Percentiles rank a stretch among this genome's conserved stretches.
Conservation (phyloP, 2,113 vertebrate species). For the Chlamydotis undulata region DNA sequence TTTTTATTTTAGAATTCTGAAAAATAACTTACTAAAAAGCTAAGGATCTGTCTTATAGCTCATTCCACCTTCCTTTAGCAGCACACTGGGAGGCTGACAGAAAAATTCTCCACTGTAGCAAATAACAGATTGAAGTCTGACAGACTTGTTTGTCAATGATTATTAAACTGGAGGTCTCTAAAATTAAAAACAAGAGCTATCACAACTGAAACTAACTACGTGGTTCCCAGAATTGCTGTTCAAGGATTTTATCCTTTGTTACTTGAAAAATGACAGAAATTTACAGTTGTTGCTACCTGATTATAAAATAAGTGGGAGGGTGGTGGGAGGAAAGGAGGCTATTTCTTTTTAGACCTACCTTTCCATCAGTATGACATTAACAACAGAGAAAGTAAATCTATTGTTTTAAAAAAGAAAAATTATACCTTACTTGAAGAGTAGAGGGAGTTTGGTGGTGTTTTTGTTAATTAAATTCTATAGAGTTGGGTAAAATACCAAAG, state of each 20-base stretch:
- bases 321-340: not conserved
- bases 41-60: not conserved
- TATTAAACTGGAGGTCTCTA: not conserved
- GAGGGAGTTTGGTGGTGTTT: not conserved
- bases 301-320: not conserved
- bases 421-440: not conserved
- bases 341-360: not conserved
- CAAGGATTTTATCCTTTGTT: not conserved
- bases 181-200: not conserved
- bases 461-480: not conserved
- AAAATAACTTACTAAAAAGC: not conserved
- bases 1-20: not conserved
- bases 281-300: not conserved
- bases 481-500: not conserved
- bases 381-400: not conserved
- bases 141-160: not conserved
- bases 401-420: not conserved
- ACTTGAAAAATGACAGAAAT: not conserved
- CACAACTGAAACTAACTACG: not conserved
- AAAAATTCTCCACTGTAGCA: constrained; percentile 14
- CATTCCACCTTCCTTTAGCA: not conserved
- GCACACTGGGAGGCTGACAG: not conserved
- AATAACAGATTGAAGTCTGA: constrained; percentile 8
- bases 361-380: not conserved
- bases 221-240: not conserved